Evolutionary conservation across 2,797 vertebrate genomes (phyloP).

Genomic region (Cichlasoma orientale): DNA sequence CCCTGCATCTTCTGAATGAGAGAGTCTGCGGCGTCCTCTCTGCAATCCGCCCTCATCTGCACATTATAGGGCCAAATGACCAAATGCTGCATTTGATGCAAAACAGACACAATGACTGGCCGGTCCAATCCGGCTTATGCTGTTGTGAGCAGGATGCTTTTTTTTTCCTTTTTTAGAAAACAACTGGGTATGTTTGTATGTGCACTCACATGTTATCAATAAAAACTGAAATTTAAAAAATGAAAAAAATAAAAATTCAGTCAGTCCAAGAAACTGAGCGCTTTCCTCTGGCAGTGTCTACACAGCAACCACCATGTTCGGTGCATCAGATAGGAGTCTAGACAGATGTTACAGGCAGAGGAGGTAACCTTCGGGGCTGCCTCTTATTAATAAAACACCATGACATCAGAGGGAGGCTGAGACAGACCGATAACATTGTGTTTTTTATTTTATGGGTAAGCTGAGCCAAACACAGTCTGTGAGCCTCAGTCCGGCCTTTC

Average conservation of each 20-base stretch:
- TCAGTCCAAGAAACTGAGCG: conserved; percentile 5
- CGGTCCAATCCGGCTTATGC: conserved; percentile 32
- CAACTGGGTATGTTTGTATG: background rate
- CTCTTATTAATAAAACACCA: conserved; percentile 72
- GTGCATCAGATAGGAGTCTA: conserved; percentile 61
- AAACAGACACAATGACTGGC: conserved; percentile 48
- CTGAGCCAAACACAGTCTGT: conserved; percentile 55
- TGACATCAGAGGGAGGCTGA: conserved; percentile 70
- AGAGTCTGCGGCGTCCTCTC: conserved; percentile 62
- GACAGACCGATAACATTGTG: conserved; percentile 68
- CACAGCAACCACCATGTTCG: conserved; percentile 32
- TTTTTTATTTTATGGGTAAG: conserved; percentile 70
- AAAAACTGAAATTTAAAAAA: conserved; percentile 4
- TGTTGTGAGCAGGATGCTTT: conserved; percentile 21
- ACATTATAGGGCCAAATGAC: conserved; percentile 64
- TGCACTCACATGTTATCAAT: background rate
- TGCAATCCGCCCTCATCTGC: conserved; percentile 70
- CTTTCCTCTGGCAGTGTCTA: conserved; percentile 3
- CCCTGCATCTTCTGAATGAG: conserved; percentile 72
- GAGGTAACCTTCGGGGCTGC: conserved; percentile 53
- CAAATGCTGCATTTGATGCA: conserved; percentile 67
- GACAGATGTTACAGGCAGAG: conserved; percentile 66
- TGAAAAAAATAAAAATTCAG: background rate
- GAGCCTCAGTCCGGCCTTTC: conserved; percentile 65
- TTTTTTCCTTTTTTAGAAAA: background rate